Percentiles rank a stretch among this genome's conserved stretches.
Evolutionary conservation across 2,888 invertebrate species (phyloP).

Genomic region (Tetrapedia diversipes): DNA sequence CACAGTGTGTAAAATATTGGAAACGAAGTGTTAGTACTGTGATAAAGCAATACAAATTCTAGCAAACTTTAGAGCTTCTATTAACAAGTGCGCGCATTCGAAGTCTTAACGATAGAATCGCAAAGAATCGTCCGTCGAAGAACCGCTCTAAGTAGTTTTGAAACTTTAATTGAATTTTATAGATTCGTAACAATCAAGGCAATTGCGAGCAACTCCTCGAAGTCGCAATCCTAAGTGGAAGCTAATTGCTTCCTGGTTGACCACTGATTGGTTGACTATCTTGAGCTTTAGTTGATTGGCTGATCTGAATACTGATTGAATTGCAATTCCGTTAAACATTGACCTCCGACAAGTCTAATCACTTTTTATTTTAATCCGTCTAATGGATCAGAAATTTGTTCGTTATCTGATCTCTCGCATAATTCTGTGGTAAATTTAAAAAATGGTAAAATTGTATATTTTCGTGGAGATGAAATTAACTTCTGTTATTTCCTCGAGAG

Average conservation of each 20-base stretch:
- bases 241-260: constrained; percentile 25
- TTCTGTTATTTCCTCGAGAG: too few species aligned
- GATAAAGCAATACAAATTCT: too few species aligned
- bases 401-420: too few species aligned
- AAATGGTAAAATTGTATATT: too few species aligned
- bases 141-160: background rate
- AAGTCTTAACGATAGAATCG: too few species aligned
- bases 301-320: constrained; percentile 16
- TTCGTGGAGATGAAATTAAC: too few species aligned
- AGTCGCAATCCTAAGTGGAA: constrained; percentile 1
- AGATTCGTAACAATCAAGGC: background rate
- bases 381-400: background rate
- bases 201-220: background rate
- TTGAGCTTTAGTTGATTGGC: constrained; percentile 9
- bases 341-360: background rate
- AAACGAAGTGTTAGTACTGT: too few species aligned
- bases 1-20: too few species aligned
- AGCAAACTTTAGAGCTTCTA: too few species aligned
- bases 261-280: constrained; percentile 12
- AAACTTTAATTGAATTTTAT: background rate
- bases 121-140: too few species aligned
- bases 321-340: background rate
- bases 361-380: background rate
- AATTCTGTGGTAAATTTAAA: too few species aligned
- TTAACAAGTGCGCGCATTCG: too few species aligned